phyloP scores from a whole-genome alignment of 2,888 invertebrate species.

The Drosophila niveifrons region DNA sequence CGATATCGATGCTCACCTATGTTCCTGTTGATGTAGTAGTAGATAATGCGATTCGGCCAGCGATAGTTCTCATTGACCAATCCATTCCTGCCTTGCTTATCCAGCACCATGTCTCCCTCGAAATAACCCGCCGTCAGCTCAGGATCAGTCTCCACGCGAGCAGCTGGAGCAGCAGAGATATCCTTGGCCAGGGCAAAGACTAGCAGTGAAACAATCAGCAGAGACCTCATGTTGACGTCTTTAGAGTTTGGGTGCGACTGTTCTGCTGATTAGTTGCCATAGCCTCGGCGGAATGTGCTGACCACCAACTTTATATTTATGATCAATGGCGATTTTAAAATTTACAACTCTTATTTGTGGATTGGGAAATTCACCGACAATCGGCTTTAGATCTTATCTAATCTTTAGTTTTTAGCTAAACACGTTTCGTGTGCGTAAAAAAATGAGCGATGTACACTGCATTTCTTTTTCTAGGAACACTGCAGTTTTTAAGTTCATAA shows the following conservation, averaged over 20 bases:
- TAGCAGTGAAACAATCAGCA: constrained; percentile 9
- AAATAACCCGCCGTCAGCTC: constrained; percentile 91
- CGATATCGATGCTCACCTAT: constrained; percentile 42
- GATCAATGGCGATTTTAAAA: not conserved
- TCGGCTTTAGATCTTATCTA: constrained; percentile 30
- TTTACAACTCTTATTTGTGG: constrained; percentile 31
- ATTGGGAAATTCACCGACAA: constrained; percentile 6
- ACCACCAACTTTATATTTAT: constrained; percentile 25
- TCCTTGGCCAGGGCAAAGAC: constrained; percentile 8
- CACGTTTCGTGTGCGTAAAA: not conserved
- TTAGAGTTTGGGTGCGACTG: constrained; percentile 25
- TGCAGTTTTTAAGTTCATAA: not conserved
- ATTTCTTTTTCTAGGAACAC: no score
- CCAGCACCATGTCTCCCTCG: constrained; percentile 91
- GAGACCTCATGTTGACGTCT: constrained; percentile 41
- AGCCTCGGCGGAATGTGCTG: not conserved
- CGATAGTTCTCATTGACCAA: constrained; percentile 86
- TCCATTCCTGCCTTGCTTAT: constrained; percentile 86
- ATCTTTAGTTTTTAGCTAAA: constrained; percentile 24
- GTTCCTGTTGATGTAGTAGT: constrained; percentile 85
- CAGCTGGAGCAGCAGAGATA: constrained; percentile 22
- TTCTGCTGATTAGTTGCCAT: not conserved
- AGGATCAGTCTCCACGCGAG: constrained; percentile 86
- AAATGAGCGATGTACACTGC: no score
- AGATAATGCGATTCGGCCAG: constrained; percentile 89